Base-by-base conservation (phyloP, 92 coral and sea anemone species). In the Parazoanthus atlanticus region DNA sequence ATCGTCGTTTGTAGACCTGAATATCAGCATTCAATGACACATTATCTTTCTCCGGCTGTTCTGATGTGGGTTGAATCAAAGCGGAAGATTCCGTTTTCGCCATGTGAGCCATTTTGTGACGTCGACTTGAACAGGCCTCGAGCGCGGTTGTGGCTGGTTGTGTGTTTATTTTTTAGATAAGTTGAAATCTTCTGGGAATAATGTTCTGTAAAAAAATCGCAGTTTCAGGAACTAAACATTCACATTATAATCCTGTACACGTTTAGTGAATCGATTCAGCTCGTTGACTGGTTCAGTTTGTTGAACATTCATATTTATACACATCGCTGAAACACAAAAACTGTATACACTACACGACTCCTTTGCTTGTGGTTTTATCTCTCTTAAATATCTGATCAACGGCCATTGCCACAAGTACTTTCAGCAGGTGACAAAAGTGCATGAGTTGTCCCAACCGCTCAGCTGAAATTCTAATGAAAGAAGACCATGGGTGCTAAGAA, bases 1-100 rank as follows among this genome's bases (percentile, higher is more conserved):
- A 97, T 86, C 99, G 86, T 67, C 89, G 82, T 33, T 89, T 93
- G 80, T 96, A 95, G n/a, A 95, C 93, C 77, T 89, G 92, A 16
- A 92, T 90, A 69, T 86, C 70, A 15, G 38, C 46, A 84, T 29
- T 47, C 29, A 30, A 67, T 29, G 65, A 33, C 10, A 46, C 79
- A 34, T 15, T 12, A 8, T 46, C 78, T 16, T 16, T 21, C 58
- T 41, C 49, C 29, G 66, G 25, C 8, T 43, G 26, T 1, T 84
- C 87, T 32, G 87, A 69, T 3, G 87, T 71, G 8, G 87, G 78
- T 30, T 84, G 66, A 16, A 84, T 84, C 41, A 84, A 32, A 16
- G 87, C 87, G 16, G 87, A 84, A 84, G 87, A 71, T 41, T 84
- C 87, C 7, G 78, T 70, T 26, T 54, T 41, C 12, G 65, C 10